phyloP scores from a whole-genome alignment of 2,113 vertebrate genomes.

The Rhinoderma darwinii region DNA sequence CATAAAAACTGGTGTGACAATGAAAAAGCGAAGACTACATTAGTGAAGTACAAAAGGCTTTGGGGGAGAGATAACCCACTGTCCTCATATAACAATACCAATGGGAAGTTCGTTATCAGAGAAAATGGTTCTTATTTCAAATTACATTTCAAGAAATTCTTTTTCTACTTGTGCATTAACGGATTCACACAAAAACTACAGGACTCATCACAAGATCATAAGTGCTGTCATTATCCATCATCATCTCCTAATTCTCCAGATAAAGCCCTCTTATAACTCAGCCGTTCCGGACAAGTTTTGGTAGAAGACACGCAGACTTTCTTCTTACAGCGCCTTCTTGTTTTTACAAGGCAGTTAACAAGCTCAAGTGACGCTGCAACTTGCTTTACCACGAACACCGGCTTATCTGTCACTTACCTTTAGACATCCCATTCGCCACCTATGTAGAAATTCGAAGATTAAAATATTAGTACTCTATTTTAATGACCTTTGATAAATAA shows the following conservation, averaged over 20 bases:
- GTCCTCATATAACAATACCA: conserved; percentile 19
- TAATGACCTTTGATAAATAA: no score
- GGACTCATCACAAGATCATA: background rate
- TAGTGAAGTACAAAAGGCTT: conserved; percentile 13
- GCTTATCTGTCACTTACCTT: background rate
- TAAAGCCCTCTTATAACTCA: background rate
- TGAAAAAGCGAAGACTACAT: conserved; percentile 3
- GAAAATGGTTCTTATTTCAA: background rate
- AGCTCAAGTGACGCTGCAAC: background rate
- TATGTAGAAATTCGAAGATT: background rate
- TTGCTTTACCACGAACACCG: background rate
- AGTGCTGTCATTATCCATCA: conserved; percentile 3
- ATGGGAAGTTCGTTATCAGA: background rate
- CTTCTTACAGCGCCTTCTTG: background rate
- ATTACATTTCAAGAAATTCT: background rate
- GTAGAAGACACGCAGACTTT: background rate
- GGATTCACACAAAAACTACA: background rate
- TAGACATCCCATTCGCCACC: background rate
- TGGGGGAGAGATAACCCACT: conserved; percentile 21
- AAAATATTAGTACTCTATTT: background rate
- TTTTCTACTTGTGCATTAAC: background rate
- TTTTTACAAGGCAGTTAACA: background rate
- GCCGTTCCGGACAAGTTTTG: background rate
- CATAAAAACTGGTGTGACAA: conserved; percentile 14
- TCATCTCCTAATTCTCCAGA: background rate